These are phyloP conservation scores for Trachops cirrhosus DNA, from an alignment of 2,797 vertebrate genomes.

Conservation along the genomic window DNA sequence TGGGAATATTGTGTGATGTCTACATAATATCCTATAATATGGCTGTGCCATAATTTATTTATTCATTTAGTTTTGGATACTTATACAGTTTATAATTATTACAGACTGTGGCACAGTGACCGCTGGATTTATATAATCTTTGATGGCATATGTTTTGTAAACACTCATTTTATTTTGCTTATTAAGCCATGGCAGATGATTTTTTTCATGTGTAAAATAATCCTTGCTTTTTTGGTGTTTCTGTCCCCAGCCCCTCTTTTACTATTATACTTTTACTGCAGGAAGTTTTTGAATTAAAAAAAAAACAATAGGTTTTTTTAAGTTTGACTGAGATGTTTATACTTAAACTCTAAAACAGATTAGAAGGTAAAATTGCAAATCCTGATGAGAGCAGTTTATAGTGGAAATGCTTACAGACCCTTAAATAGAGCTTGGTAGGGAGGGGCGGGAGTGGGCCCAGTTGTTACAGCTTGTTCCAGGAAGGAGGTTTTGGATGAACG, in stretches of 20 bases:
- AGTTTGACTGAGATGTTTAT: slow-evolving; percentile 40
- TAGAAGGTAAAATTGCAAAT: slow-evolving; percentile 48
- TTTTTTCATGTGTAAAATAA: neutral
- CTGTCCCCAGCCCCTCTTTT: neutral
- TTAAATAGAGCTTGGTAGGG: slow-evolving; percentile 55
- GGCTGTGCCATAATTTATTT: neutral
- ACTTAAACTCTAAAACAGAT: slow-evolving; percentile 33
- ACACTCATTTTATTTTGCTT: neutral
- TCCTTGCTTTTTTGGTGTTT: neutral
- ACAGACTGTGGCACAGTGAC: neutral
- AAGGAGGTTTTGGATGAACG: slow-evolving; percentile 61
- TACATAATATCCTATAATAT: neutral
- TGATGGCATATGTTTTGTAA: neutral
- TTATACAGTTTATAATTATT: neutral
- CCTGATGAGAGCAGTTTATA: slow-evolving; percentile 34
- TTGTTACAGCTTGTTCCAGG: slow-evolving; percentile 69
- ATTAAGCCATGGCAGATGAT: neutral
- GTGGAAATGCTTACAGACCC: slow-evolving; percentile 43
- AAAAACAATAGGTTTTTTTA: neutral
- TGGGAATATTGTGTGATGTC: neutral
- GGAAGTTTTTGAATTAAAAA: slow-evolving; percentile 30
- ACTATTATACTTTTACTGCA: slow-evolving; percentile 13
- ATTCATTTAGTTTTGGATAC: neutral
- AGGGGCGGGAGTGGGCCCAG: neutral
- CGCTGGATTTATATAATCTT: neutral